These are phyloP conservation scores for Onychomys arenicola DNA, from an alignment of 2,797 vertebrate species.

Conservation along the genomic window DNA sequence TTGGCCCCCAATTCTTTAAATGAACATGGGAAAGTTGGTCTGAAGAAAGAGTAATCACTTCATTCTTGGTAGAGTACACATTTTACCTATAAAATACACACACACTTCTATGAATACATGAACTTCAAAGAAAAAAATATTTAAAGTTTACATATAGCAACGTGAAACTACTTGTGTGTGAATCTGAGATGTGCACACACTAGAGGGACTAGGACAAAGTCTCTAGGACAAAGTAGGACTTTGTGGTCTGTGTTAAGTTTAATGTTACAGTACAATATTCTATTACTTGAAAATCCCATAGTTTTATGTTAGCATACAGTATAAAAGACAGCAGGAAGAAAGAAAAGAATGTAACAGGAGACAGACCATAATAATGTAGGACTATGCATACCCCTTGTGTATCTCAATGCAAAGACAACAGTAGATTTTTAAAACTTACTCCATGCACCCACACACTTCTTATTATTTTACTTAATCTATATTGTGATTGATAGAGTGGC, in stretches of 20 bases:
- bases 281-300: not conserved
- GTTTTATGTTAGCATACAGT: not conserved
- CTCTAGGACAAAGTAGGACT: not conserved
- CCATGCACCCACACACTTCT: not conserved
- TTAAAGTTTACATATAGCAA: not conserved
- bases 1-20: not conserved
- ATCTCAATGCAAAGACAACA: not conserved
- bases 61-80: not conserved
- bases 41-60: not conserved
- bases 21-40: no score
- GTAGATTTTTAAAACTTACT: not conserved
- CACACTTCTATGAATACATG: not conserved
- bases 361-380: not conserved
- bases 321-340: not conserved
- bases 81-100: not conserved
- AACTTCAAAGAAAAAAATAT: not conserved
- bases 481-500: not conserved
- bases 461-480: not conserved
- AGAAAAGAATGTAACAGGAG: not conserved
- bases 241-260: not conserved
- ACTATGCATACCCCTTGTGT: accelerated
- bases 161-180: not conserved
- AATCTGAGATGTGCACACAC: not conserved
- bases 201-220: not conserved
- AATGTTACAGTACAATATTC: not conserved